These are phyloP conservation scores for Pseudomyrmex concolor DNA, from an alignment of 1,140 invertebrate genomes.

Conservation along the genomic window DNA sequence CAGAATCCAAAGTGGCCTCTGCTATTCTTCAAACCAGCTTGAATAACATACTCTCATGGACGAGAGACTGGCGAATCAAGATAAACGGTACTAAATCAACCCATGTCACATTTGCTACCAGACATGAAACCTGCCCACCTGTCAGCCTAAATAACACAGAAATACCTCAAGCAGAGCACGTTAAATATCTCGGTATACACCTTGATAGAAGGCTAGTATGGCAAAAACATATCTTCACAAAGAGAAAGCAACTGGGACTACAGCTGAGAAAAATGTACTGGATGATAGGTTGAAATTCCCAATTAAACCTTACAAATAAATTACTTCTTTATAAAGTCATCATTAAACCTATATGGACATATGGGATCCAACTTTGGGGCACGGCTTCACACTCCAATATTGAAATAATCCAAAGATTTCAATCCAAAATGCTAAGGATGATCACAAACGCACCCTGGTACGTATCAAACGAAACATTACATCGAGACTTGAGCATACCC, in stretches of 20 bases:
- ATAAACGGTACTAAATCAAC: slow-evolving; percentile 59
- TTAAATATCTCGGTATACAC: slow-evolving; percentile 58
- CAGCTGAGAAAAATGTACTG: slow-evolving; percentile 48
- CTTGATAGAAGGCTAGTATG: slow-evolving; percentile 36
- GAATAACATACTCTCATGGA: slow-evolving; percentile 65
- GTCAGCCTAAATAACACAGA: slow-evolving; percentile 69
- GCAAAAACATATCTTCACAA: slow-evolving; percentile 34
- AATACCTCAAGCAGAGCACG: slow-evolving; percentile 35
- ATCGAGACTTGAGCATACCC: neutral
- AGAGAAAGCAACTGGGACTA: slow-evolving; percentile 64
- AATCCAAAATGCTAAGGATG: neutral
- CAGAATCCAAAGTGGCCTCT: neutral
- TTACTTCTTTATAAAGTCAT: neutral
- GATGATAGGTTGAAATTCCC: neutral
- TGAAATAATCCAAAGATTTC: neutral
- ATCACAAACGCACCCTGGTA: neutral
- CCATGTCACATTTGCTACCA: slow-evolving; percentile 13
- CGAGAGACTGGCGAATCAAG: slow-evolving; percentile 72
- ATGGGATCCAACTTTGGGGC: neutral
- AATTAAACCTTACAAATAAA: neutral
- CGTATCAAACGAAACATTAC: neutral
- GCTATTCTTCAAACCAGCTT: neutral
- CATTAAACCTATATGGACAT: neutral
- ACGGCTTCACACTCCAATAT: neutral
- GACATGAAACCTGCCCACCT: neutral